phyloP scores from a whole-genome alignment of 2,888 invertebrate species.

The Chydorus sphaericus region DNA sequence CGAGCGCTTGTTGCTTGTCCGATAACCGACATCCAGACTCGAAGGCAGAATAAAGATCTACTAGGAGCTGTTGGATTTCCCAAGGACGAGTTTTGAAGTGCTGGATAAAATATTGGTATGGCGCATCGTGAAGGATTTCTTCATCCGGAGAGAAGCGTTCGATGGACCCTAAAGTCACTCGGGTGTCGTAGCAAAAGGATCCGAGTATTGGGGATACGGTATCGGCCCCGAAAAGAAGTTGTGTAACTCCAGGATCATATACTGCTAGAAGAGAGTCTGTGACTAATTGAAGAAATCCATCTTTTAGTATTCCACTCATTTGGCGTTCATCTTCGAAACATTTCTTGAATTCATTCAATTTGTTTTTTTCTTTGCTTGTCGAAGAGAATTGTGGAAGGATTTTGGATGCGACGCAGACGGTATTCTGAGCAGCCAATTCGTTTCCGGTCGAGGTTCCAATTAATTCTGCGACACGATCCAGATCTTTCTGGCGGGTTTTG shows the following conservation, averaged over 20 bases:
- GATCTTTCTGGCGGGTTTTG: constrained; percentile 24
- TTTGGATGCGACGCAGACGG: constrained; percentile 12
- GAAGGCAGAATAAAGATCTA: neutral
- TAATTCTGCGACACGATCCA: constrained; percentile 25
- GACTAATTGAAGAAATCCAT: neutral
- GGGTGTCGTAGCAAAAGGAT: neutral
- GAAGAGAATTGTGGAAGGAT: neutral
- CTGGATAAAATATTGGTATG: neutral
- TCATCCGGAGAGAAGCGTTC: neutral
- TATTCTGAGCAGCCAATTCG: constrained; percentile 25
- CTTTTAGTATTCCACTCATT: neutral
- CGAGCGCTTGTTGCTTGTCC: constrained; percentile 38
- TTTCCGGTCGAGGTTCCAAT: constrained; percentile 22
- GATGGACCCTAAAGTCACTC: neutral
- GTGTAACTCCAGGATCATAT: neutral
- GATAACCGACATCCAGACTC: constrained; percentile 26
- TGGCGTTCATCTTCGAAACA: neutral
- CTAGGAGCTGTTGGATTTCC: neutral
- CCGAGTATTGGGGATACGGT: neutral
- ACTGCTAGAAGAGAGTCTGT: neutral
- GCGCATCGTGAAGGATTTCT: neutral
- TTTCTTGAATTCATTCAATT: neutral
- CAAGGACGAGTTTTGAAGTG: neutral
- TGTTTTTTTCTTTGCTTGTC: neutral
- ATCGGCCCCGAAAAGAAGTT: neutral